Percentiles rank a stretch among this genome's conserved stretches.
phyloP scores from a whole-genome alignment of 1,140 invertebrate species.

The Sesamia nonagrioides region DNA sequence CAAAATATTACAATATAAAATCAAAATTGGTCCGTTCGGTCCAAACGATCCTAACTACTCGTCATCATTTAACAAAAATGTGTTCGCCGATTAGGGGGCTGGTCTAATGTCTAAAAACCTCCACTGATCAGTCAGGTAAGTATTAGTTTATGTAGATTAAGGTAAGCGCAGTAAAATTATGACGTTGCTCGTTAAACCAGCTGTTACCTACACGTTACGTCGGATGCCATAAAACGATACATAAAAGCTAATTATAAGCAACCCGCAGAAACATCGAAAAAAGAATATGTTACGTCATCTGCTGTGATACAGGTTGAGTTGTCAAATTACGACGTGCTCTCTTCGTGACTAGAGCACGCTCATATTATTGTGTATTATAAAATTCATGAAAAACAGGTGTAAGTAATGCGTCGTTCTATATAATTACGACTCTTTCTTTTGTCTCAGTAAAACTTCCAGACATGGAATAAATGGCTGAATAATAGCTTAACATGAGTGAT shows the following conservation, averaged over 20 bases:
- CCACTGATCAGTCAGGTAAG: not conserved
- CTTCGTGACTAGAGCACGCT: not conserved
- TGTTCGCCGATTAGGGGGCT: too few relatives aligned
- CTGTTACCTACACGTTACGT: constrained; percentile 67
- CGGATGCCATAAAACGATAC: constrained; percentile 76
- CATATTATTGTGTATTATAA: constrained; percentile 1
- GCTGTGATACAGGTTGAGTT: constrained; percentile 46
- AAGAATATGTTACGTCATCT: constrained; percentile 64
- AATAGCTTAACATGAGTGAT: not conserved
- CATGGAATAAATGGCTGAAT: not conserved
- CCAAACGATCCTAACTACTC: too few relatives aligned
- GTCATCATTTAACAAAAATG: too few relatives aligned
- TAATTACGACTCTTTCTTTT: not conserved
- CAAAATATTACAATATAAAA: too few relatives aligned
- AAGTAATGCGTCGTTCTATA: constrained; percentile 6
- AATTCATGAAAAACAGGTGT: constrained; percentile 9
- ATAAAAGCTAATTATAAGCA: constrained; percentile 77
- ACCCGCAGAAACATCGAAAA: constrained; percentile 53
- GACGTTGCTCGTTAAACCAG: constrained; percentile 67
- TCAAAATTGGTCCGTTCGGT: too few relatives aligned
- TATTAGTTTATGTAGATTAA: constrained; percentile 50
- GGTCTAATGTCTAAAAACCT: not conserved
- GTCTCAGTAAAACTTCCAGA: not conserved
- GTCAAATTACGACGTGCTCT: constrained; percentile 8
- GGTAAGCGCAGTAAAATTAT: constrained; percentile 67